Percentiles rank a stretch among this genome's conserved stretches.
These are phyloP conservation scores for Gulo gulo DNA, from an alignment of 2,113 vertebrate genomes.

Conservation along the genomic window DNA sequence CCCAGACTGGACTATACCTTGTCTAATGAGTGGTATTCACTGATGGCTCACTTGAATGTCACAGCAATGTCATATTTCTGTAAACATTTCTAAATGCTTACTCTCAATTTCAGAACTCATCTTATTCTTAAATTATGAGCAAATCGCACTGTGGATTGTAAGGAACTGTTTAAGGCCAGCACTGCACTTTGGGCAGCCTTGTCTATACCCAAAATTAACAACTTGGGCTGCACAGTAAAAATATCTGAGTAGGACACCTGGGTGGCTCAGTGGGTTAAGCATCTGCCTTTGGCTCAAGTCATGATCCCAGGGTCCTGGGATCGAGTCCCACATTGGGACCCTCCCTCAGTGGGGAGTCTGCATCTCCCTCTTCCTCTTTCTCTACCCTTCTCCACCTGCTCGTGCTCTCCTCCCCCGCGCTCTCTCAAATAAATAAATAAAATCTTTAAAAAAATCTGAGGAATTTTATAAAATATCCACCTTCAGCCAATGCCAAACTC, in stretches of 20 bases:
- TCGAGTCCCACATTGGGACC: background rate
- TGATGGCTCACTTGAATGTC: background rate
- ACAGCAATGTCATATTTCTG: background rate
- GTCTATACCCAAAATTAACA: background rate
- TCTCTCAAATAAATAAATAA: background rate
- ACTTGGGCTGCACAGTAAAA: background rate
- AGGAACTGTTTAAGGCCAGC: background rate
- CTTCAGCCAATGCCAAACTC: background rate
- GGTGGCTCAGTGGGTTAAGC: background rate
- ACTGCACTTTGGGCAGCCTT: background rate
- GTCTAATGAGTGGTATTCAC: background rate
- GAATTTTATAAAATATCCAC: background rate
- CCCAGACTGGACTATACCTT: background rate
- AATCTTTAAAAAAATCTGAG: background rate
- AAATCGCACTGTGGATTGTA: background rate
- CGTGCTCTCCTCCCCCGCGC: accelerated
- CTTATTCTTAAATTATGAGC: background rate
- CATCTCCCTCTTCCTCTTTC: background rate
- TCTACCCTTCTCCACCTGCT: too few relatives aligned
- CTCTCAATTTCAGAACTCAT: background rate
- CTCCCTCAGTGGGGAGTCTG: background rate
- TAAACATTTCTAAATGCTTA: background rate
- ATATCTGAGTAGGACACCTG: background rate
- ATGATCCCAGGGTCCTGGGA: background rate
- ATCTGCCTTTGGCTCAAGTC: background rate